phyloP scores from a whole-genome alignment of 2,888 invertebrate genomes.

The Salticus scenicus region DNA sequence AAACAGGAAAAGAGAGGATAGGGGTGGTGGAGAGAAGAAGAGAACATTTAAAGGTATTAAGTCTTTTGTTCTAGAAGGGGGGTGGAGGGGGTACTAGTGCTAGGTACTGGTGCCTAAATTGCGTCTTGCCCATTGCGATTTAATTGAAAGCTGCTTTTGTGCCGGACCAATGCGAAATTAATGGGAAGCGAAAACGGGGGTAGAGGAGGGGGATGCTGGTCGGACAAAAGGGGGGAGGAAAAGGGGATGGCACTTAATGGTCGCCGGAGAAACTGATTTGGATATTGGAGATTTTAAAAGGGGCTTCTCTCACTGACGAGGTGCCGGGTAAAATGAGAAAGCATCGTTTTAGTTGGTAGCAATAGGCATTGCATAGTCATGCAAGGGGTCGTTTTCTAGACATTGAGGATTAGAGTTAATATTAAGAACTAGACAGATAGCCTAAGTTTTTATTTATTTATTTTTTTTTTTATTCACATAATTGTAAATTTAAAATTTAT shows the following conservation, averaged over 20 bases:
- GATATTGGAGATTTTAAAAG: conserved; percentile 68
- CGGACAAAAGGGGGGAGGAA: neutral
- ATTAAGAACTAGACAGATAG: too few relatives aligned
- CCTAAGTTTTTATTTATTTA: too few relatives aligned
- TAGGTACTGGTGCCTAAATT: conserved; percentile 26
- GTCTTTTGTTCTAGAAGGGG: conserved; percentile 43
- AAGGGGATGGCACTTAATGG: conserved; percentile 50
- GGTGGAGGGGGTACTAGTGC: neutral
- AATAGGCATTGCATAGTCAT: neutral
- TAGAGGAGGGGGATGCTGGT: conserved; percentile 19
- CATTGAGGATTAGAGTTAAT: too few relatives aligned
- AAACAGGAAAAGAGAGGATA: neutral
- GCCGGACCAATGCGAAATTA: conserved; percentile 65
- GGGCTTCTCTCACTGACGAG: neutral
- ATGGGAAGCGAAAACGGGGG: conserved; percentile 57
- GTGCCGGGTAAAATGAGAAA: neutral
- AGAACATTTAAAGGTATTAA: conserved; percentile 59
- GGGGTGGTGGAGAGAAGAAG: neutral
- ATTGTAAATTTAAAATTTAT: too few relatives aligned
- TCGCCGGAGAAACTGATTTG: conserved; percentile 48
- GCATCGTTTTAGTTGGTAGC: neutral
- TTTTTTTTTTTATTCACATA: too few relatives aligned
- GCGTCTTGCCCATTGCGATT: conserved; percentile 62
- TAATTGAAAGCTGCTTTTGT: conserved; percentile 68
- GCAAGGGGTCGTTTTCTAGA: neutral